Conservation (phyloP, 2,113 vertebrate species). For the Sander vitreus region DNA sequence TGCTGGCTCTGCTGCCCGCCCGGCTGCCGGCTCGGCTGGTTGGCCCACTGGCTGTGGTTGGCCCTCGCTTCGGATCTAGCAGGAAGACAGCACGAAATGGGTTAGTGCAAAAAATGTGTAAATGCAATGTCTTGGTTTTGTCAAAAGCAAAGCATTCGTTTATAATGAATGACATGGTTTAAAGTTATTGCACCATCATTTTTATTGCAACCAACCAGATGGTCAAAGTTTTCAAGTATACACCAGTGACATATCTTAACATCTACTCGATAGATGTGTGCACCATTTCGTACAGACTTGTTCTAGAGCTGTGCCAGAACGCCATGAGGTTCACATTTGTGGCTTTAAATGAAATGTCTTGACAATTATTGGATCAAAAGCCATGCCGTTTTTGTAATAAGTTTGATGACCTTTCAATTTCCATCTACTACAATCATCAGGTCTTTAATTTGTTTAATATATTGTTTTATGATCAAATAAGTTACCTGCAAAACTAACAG, state of each 20-base stretch:
- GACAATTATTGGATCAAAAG: background rate
- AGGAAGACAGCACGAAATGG: background rate
- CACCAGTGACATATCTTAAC: background rate
- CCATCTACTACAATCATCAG: background rate
- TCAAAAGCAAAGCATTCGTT: background rate
- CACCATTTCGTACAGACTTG: background rate
- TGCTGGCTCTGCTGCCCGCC: conserved; percentile 93
- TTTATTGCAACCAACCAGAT: background rate
- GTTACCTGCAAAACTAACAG: no score
- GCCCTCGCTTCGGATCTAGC: conserved; percentile 90
- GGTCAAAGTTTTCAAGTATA: background rate
- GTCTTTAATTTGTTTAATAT: background rate
- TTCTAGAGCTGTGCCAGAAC: background rate
- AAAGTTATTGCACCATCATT: background rate
- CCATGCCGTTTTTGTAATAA: background rate
- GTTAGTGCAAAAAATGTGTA: background rate
- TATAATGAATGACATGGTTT: background rate
- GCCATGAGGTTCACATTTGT: background rate
- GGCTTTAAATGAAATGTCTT: background rate
- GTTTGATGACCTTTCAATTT: background rate
- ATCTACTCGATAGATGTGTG: background rate
- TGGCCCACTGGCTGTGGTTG: conserved; percentile 86
- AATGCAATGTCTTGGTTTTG: background rate
- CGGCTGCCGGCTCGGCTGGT: conserved; percentile 92
- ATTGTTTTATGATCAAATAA: no score